Conservation (phyloP, 2,888 invertebrate genomes). For the Aleiodes testaceus region DNA sequence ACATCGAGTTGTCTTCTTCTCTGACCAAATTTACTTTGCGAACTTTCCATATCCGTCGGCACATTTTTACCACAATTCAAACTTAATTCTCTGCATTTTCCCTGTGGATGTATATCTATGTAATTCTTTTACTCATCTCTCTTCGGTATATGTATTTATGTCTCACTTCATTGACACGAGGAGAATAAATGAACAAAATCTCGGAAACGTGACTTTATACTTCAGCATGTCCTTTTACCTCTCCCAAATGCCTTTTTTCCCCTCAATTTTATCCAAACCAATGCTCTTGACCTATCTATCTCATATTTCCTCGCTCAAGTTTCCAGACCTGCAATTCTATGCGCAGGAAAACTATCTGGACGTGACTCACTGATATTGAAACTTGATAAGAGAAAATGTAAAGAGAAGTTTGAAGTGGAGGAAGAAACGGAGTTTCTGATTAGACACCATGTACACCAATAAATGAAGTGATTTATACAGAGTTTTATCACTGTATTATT, state of each 20-base stretch:
- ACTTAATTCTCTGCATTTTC: slow-evolving; percentile 31
- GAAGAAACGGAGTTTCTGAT: slow-evolving; percentile 16
- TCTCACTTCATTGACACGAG: slow-evolving; percentile 13
- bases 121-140: not conserved
- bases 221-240: slow-evolving; percentile 2
- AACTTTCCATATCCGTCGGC: slow-evolving; percentile 62
- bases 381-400: slow-evolving; percentile 33
- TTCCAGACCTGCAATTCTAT: slow-evolving; percentile 31
- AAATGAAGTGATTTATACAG: slow-evolving; percentile 1
- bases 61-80: slow-evolving; percentile 19
- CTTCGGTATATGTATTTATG: not conserved
- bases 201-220: not conserved
- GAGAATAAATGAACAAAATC: not conserved
- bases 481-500: not conserved
- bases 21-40: slow-evolving; percentile 65
- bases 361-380: slow-evolving; percentile 42
- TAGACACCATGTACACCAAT: not conserved
- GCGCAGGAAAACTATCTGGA: slow-evolving; percentile 32
- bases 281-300: slow-evolving; percentile 24
- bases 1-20: slow-evolving; percentile 63
- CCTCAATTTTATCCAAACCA: slow-evolving; percentile 17
- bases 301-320: slow-evolving; percentile 14
- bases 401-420: not conserved
- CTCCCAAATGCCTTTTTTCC: not conserved
- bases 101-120: slow-evolving; percentile 2